Evolutionary conservation across 2,113 vertebrate species (phyloP).

Genomic region (Crotalus helleri): DNA sequence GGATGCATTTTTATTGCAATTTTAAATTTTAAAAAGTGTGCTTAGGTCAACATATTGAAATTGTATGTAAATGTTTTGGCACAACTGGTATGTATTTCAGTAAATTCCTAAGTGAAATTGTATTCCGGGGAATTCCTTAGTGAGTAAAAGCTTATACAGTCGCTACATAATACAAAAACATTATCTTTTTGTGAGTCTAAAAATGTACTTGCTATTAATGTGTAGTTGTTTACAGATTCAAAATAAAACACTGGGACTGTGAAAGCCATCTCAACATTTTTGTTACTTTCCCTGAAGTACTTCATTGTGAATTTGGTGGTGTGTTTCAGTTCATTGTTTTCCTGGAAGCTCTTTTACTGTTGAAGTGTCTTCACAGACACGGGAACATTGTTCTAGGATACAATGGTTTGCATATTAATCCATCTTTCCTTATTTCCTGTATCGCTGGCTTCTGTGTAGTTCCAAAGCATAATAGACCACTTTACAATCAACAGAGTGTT

Average conservation of each 20-base stretch:
- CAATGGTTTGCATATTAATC: not conserved
- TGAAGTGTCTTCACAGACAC: not conserved
- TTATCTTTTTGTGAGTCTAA: not conserved
- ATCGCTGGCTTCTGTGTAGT: not conserved
- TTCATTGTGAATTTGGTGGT: not conserved
- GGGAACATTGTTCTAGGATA: not conserved
- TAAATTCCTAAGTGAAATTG: not conserved
- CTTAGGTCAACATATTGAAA: not conserved
- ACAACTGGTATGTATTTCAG: not conserved
- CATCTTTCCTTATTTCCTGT: not conserved
- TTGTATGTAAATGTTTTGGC: not conserved
- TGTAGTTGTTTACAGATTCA: not conserved
- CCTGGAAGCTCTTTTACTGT: not conserved
- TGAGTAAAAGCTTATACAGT: not conserved
- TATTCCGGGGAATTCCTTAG: not conserved
- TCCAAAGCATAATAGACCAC: not conserved
- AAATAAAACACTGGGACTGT: not conserved
- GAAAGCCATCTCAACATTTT: not conserved
- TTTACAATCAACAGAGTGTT: not conserved
- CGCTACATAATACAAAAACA: not conserved
- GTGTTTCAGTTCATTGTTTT: not conserved
- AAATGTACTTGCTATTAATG: not conserved
- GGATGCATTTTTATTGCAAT: not conserved
- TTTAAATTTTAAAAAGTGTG: not conserved
- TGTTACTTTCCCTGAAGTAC: not conserved